A percentile compares a stretch with the other conserved stretches of the same genome.
phyloP scores from a whole-genome alignment of 23 tunicate genomes.

The Phallusia fumigata region DNA sequence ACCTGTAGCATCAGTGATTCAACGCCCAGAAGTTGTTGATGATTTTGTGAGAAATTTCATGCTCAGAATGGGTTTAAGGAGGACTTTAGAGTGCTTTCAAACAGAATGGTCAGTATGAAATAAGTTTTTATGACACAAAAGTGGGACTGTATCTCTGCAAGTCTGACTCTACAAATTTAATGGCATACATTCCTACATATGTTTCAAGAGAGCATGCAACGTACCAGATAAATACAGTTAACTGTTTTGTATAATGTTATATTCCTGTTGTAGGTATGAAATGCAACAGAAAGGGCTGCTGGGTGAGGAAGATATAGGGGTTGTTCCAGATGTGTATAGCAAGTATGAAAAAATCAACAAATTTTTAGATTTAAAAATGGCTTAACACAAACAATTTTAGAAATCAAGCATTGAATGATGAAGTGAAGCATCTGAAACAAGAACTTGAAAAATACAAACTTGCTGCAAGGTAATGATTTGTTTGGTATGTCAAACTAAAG shows the following conservation, averaged over 20 bases:
- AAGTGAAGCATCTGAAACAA: constrained; percentile 52
- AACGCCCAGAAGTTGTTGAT: constrained; percentile 95
- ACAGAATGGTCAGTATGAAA: constrained; percentile 80
- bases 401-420: constrained; percentile 64
- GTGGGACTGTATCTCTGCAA: too few species aligned
- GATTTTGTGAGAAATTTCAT: constrained; percentile 97
- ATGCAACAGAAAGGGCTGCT: constrained; percentile 83
- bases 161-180: too few species aligned
- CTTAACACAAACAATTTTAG: background rate
- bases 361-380: too few species aligned
- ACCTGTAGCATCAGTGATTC: constrained; percentile 39
- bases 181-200: too few species aligned
- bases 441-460: constrained; percentile 53
- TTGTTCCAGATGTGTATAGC: constrained; percentile 85
- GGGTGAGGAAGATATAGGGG: constrained; percentile 64
- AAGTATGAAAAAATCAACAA: constrained; percentile 35
- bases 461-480: constrained; percentile 47
- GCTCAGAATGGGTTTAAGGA: constrained; percentile 75
- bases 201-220: too few species aligned
- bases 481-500: background rate
- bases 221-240: too few species aligned
- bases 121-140: background rate
- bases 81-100: constrained; percentile 95
- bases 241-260: too few species aligned
- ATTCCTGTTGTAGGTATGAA: constrained; percentile 65